Percentiles rank a stretch among this genome's conserved stretches.
These are phyloP conservation scores for Eupithecia subfuscata DNA, from an alignment of 2,888 invertebrate genomes.

Conservation along the genomic window DNA sequence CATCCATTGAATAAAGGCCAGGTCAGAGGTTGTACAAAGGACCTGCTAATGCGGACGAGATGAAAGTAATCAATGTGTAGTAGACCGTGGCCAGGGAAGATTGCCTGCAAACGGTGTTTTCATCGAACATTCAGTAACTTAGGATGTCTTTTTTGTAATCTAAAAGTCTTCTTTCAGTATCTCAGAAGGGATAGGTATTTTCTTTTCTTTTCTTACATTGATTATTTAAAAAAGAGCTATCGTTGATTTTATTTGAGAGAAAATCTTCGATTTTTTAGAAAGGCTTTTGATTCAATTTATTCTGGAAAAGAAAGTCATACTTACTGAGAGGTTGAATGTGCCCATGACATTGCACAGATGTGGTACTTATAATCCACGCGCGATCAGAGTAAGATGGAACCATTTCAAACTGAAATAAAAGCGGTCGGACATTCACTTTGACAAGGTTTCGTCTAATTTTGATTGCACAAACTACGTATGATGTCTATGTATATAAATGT, in stretches of 20 bases:
- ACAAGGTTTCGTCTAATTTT: no score
- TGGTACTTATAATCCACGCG: background rate
- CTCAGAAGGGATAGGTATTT: background rate
- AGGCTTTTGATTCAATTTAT: background rate
- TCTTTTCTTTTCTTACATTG: background rate
- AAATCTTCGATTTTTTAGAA: no score
- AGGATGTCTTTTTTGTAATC: background rate
- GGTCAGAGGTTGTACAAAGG: slow-evolving; percentile 43
- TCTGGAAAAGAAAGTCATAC: background rate
- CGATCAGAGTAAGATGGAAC: background rate
- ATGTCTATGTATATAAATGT: background rate
- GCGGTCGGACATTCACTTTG: background rate
- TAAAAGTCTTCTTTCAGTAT: background rate
- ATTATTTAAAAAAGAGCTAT: background rate
- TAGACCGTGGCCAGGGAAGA: slow-evolving; percentile 45
- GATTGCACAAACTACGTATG: background rate
- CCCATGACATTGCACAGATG: no score
- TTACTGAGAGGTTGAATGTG: background rate
- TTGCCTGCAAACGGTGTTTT: slow-evolving; percentile 30
- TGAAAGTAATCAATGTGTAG: slow-evolving; percentile 59
- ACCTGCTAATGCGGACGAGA: slow-evolving; percentile 50
- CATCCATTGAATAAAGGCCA: slow-evolving; percentile 28
- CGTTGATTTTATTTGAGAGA: no score
- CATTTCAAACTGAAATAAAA: background rate
- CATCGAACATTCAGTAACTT: background rate